Base-by-base conservation (phyloP, 2,113 vertebrate genomes). In the Sterna hirundo region DNA sequence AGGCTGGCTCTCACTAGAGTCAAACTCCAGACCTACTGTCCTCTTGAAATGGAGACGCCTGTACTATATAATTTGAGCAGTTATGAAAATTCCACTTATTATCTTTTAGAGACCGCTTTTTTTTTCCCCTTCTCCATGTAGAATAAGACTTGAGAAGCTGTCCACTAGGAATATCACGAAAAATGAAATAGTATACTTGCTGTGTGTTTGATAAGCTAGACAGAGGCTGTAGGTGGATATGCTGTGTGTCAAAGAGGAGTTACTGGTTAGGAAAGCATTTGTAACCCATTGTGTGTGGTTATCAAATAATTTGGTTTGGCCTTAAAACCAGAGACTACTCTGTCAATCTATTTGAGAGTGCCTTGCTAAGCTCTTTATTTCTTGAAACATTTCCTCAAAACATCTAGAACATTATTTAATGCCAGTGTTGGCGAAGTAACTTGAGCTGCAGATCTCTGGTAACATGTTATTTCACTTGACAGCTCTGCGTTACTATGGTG, bases 401-500 rank as follows among this genome's bases (percentile, higher is more conserved):
- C 29, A 27, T 62, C 47, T 57, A 55, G 51, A 76, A 72, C 69
- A 44, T 32, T n/a, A 72, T 68, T 64, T 86, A 81, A 42, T 19
- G 34, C 2, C 29, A 23, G 32, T 21, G 34, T 14, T 68, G 34
- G 49, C 60, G 69, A 78, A 94, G 38, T 30, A 62, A 49, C 78
- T 70, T 34, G 29, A 82, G 75, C 38, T 62, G n/a, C 29, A 44
- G 14, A 34, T 47, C 22, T 64, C 40, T 38, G 29, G 15, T 66
- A 66, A 80, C 54, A 47, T 84, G 91, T 58, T 66, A 86, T 97
- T 83, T 88, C 69, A 87, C 54, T 83, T 68, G 86, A 66, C 3
- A 10, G 40, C 75, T 77, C 92, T 78, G 55, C 11, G 75, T 96
- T 97, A 57, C 94, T 90, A 76, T 87, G 86, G 94, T 93, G 96